Base-by-base conservation (phyloP, 2,113 vertebrate species). In the Nipponia nippon region DNA sequence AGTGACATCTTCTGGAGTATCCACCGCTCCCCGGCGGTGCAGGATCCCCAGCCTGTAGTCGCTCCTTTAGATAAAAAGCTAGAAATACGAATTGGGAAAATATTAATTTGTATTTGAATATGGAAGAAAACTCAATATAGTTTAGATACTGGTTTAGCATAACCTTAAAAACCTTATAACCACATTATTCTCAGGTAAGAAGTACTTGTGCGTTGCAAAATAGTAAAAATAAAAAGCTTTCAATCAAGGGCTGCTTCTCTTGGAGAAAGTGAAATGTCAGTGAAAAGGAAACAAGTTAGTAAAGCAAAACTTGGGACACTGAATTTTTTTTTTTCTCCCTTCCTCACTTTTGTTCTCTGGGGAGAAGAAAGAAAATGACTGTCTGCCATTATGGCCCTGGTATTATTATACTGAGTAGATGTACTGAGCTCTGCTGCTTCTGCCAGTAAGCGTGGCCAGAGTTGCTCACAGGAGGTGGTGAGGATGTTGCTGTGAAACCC, bases 11-110 rank as follows among this genome's bases (percentile, higher is more conserved):
- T 50, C 87, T 52, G 70, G 55, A 70, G 30, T 10, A 32, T 58
- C 13, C 0, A 1, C 55, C 47, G 29, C 50, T 46, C 32, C 21
- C 21, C 1, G 2, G 13, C 2, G 0, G 9, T 16, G 18, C 16
- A 40, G 32, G 2, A 7, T 79, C 17, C 38, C 22, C 59, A 83
- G 56, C 32, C 32, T 50, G 23, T 7, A 79, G 42, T 36, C 21
- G 3, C 7, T 40, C 23, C 32, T 30, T 36, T 44, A 29, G 22
- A 9, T 3, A 16, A 11, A 42, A 27, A 52, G 17, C 10, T 16
- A 25, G 58, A 70, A 85, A n/a, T 32, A 4, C 0, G 1, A 7
- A 40, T 6, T 49, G 16, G 16, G 23, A 8, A 73, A 91, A 16
- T 8, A 23, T 1, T n/a, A n/a, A 3, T 59, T 63, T 46, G 16